Percentiles rank a stretch among this genome's conserved stretches.
These are phyloP conservation scores for Phrynocephalus guinanensis DNA, from an alignment of 2,797 vertebrate species.

Conservation along the genomic window DNA sequence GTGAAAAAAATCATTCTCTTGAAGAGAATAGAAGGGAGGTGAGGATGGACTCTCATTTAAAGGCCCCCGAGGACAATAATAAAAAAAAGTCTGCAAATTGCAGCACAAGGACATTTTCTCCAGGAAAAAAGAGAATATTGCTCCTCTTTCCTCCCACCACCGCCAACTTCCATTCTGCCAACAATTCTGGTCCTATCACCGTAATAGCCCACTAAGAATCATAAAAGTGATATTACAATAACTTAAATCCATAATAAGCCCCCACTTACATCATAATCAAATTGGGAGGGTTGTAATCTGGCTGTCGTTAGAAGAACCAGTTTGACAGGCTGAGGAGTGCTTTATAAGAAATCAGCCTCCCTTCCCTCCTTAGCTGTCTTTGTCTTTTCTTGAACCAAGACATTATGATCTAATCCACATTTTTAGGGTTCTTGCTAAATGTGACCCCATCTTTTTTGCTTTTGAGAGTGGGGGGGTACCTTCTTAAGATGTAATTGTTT, in stretches of 20 bases:
- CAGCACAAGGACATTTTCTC: conserved; percentile 35
- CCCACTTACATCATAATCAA: conserved; percentile 56
- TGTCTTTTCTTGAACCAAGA: conserved; percentile 1
- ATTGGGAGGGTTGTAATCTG: conserved; percentile 53
- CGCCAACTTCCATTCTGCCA: conserved; percentile 36
- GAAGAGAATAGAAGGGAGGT: neutral
- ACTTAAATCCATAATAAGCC: conserved; percentile 62
- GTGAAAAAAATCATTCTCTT: conserved; percentile 32
- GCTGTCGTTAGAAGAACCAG: conserved; percentile 64
- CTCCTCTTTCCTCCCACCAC: conserved; percentile 35
- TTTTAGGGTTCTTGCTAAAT: no score
- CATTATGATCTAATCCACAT: no score
- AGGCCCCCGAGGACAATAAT: conserved; percentile 37
- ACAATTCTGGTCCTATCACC: conserved; percentile 37
- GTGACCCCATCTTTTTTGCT: no score
- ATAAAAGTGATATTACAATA: conserved; percentile 55
- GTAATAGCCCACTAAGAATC: conserved; percentile 37
- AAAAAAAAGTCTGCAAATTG: neutral
- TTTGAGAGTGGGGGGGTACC: no score
- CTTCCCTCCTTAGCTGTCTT: neutral
- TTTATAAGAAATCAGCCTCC: conserved; percentile 26
- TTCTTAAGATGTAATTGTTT: no score
- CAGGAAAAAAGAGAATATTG: conserved; percentile 39
- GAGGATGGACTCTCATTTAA: conserved; percentile 40
- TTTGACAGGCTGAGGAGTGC: conserved; percentile 47